A percentile compares a stretch with the other conserved stretches of the same genome.
Conservation (phyloP, 2,888 invertebrate genomes). For the Calameuta filiformis region DNA sequence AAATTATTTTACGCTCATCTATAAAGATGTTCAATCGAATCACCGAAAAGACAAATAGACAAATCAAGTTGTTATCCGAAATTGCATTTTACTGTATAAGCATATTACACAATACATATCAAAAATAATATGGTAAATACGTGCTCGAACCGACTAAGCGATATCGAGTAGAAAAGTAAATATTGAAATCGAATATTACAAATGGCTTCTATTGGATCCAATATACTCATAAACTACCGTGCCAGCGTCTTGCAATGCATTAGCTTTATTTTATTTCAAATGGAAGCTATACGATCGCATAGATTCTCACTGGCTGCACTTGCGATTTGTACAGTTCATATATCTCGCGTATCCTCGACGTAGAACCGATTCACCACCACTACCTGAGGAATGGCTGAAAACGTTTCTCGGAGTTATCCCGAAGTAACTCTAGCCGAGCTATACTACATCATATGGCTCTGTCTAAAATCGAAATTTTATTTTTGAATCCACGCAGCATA, state of each 20-base stretch:
- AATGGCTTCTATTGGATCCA: neutral
- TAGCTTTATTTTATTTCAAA: slow-evolving; percentile 36
- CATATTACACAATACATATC: no score
- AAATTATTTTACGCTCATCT: no score
- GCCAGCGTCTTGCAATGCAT: slow-evolving; percentile 37
- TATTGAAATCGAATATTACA: neutral
- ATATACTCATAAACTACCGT: neutral
- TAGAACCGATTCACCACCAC: slow-evolving; percentile 1
- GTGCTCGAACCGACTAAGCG: neutral
- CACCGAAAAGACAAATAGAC: no score
- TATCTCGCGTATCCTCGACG: slow-evolving; percentile 30
- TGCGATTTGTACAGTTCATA: slow-evolving; percentile 37
- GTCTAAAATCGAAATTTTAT: neutral
- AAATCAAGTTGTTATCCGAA: no score
- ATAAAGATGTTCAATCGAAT: no score
- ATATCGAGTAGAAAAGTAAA: neutral
- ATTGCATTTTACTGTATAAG: no score
- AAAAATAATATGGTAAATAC: neutral
- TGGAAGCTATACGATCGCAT: slow-evolving; percentile 35
- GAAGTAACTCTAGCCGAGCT: neutral
- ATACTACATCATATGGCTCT: neutral
- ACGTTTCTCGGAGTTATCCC: neutral
- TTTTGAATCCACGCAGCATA: neutral
- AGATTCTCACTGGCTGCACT: slow-evolving; percentile 28
- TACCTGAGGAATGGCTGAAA: neutral